A percentile compares a stretch with the other conserved stretches of the same genome.
Conservation (phyloP, 2,797 vertebrate genomes). For the Sebastes iracundus region DNA sequence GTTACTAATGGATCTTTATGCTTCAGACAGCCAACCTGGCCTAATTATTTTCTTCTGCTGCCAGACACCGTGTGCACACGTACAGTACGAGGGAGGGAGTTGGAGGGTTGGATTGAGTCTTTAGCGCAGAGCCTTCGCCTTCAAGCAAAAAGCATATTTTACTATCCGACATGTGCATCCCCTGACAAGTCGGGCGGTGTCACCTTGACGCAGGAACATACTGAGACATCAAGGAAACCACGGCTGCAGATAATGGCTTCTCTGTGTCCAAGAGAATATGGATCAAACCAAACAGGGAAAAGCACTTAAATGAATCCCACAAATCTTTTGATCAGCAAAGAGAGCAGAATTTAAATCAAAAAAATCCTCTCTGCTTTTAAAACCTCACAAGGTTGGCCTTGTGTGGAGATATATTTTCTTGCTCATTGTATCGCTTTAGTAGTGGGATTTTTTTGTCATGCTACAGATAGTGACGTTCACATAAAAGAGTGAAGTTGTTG, state of each 20-base stretch:
- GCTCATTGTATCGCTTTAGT: constrained; percentile 4
- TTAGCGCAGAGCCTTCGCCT: constrained; percentile 30
- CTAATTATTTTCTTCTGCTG: constrained; percentile 56
- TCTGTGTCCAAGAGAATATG: constrained; percentile 47
- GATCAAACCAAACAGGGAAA: constrained; percentile 66
- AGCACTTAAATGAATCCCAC: constrained; percentile 58
- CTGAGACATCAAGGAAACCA: constrained; percentile 37
- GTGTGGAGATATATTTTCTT: constrained; percentile 10
- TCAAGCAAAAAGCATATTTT: constrained; percentile 50
- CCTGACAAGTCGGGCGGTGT: constrained; percentile 39
- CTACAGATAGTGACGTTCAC: constrained; percentile 3
- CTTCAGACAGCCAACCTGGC: constrained; percentile 39
- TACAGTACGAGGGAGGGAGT: background rate
- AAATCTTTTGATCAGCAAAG: constrained; percentile 53
- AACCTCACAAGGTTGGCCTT: constrained; percentile 18
- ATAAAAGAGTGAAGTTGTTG: constrained; percentile 12
- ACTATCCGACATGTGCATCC: constrained; percentile 33
- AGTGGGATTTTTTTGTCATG: background rate
- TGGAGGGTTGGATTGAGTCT: constrained; percentile 40
- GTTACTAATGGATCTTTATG: constrained; percentile 63
- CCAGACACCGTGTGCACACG: constrained; percentile 12
- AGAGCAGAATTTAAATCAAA: constrained; percentile 4
- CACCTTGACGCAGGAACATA: constrained; percentile 54
- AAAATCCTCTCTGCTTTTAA: constrained; percentile 23
- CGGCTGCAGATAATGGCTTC: constrained; percentile 56